phyloP scores from a whole-genome alignment of 2,888 invertebrate species.

The Eurytoma californica region DNA sequence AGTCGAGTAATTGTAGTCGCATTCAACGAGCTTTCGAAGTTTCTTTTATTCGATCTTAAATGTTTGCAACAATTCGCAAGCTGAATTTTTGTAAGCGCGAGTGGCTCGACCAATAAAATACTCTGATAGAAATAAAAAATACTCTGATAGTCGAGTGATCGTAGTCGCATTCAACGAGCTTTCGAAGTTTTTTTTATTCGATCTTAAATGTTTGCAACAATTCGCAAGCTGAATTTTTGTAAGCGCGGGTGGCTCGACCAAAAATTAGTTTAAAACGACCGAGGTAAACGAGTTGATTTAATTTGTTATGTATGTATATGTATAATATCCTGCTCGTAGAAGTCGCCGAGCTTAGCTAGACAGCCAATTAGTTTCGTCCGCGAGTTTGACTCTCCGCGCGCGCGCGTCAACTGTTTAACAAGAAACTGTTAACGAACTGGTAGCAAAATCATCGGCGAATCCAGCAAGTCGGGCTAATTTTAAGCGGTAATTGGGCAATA shows the following conservation, averaged over 20 bases:
- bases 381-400: background rate
- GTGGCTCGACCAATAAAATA: too few relatives aligned
- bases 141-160: too few relatives aligned
- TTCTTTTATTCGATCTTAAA: too few relatives aligned
- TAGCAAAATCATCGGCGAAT: conserved; percentile 16
- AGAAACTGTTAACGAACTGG: conserved; percentile 45
- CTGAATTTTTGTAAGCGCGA: too few relatives aligned
- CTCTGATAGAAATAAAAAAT: too few relatives aligned
- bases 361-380: conserved; percentile 37
- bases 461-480: conserved; percentile 9
- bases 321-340: too few relatives aligned
- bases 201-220: too few relatives aligned
- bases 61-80: too few relatives aligned
- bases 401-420: conserved; percentile 22
- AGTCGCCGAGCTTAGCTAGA: background rate
- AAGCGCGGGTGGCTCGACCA: background rate
- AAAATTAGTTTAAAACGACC: background rate
- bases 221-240: background rate
- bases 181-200: too few relatives aligned
- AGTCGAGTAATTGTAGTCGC: too few relatives aligned
- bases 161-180: too few relatives aligned
- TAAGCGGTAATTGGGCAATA: conserved; percentile 16
- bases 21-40: too few relatives aligned
- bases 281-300: conserved; percentile 17
- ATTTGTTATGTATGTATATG: conserved; percentile 28